A percentile compares a stretch with the other conserved stretches of the same genome.
These are phyloP conservation scores for Callithrix jacchus DNA, from an alignment of 2,113 vertebrate species.

Conservation along the genomic window DNA sequence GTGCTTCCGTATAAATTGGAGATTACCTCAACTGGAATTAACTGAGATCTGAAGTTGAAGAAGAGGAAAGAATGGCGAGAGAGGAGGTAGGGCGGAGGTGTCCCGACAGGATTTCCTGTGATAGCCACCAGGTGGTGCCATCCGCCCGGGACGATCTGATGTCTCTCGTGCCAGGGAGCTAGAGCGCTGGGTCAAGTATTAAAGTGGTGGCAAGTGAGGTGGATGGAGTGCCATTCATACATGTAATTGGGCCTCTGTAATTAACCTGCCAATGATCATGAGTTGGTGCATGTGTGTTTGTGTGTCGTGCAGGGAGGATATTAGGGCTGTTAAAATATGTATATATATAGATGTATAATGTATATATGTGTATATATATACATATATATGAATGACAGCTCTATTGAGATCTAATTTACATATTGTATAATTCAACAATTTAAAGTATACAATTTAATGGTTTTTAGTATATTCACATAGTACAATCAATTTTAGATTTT, in stretches of 20 bases:
- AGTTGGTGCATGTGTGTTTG: background rate
- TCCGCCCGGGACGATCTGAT: background rate
- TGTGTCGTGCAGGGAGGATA: background rate
- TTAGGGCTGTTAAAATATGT: background rate
- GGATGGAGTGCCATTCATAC: background rate
- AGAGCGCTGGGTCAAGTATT: background rate
- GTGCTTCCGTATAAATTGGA: background rate
- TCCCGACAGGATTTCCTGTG: background rate
- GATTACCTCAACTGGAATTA: background rate
- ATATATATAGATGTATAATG: no score
- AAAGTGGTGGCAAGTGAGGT: rapidly evolving
- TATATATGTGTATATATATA: background rate
- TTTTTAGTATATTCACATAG: background rate
- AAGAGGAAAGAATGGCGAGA: background rate
- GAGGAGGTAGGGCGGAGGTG: no score
- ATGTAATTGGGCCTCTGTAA: background rate
- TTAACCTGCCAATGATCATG: background rate
- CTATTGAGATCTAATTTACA: background rate
- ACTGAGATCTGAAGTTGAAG: background rate
- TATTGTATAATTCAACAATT: background rate
- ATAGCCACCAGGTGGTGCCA: conserved; percentile 65
- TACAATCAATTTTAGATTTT: background rate
- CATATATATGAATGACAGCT: background rate
- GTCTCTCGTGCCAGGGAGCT: background rate
- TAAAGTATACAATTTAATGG: background rate